Conservation (phyloP, 2,888 invertebrate genomes). For the Drosophila fulvimacula region DNA sequence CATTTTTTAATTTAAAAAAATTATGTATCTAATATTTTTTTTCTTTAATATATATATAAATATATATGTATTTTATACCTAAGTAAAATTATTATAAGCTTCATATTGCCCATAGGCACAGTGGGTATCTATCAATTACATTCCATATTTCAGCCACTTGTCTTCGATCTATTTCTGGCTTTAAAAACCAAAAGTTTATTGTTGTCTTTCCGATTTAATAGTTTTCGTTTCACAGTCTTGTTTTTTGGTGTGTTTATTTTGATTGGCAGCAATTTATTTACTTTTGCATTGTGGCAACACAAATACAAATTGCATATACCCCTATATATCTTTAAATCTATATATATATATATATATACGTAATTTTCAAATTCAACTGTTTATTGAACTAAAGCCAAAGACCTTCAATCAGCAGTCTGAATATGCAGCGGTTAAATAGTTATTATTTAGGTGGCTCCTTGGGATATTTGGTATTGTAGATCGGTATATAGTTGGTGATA, state of each 20-base stretch:
- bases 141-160: neutral
- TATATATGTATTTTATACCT: neutral
- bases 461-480: constrained; percentile 66
- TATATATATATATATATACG: constrained; percentile 2
- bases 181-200: neutral
- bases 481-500: constrained; percentile 55
- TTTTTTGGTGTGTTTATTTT: constrained; percentile 33
- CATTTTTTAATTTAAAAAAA: too few relatives aligned
- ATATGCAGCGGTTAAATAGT: neutral
- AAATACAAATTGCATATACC: constrained; percentile 35
- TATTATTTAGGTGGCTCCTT: constrained; percentile 32
- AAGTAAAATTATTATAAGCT: neutral
- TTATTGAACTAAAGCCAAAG: constrained; percentile 34
- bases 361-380: constrained; percentile 23
- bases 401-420: constrained; percentile 32
- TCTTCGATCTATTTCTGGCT: constrained; percentile 30
- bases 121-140: neutral
- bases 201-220: constrained; percentile 26
- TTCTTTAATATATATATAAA: too few relatives aligned
- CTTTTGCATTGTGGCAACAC: constrained; percentile 40
- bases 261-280: constrained; percentile 60
- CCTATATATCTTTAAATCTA: neutral
- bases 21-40: too few relatives aligned
- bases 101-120: neutral
- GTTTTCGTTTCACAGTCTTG: constrained; percentile 24